Percentiles rank a stretch among this genome's conserved stretches.
phyloP scores from a whole-genome alignment of 2,113 vertebrate species.

The Hystrix cristata region DNA sequence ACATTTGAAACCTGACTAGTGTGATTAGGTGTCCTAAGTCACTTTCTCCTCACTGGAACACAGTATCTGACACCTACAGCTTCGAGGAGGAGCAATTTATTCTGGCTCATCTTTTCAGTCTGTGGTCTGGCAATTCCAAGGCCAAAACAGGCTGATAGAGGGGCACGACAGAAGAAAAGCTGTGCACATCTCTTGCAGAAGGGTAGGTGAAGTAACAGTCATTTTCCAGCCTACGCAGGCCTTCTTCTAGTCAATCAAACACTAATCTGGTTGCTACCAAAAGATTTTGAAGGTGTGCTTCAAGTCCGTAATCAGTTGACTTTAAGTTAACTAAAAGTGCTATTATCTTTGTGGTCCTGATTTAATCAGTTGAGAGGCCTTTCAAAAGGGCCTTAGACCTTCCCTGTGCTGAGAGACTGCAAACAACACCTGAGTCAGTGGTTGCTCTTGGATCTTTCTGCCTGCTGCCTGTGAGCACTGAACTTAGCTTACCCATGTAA shows the following conservation, averaged over 20 bases:
- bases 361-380: background rate
- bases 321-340: constrained; percentile 46
- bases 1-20: background rate
- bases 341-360: background rate
- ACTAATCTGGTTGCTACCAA: background rate
- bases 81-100: background rate
- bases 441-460: background rate
- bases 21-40: background rate
- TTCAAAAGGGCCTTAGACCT: background rate
- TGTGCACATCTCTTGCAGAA: background rate
- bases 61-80: background rate
- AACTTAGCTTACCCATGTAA: background rate
- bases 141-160: background rate
- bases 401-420: background rate
- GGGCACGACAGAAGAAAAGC: background rate
- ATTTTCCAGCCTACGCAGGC: background rate
- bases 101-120: background rate
- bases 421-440: background rate
- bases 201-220: background rate
- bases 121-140: background rate
- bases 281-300: background rate
- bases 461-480: background rate
- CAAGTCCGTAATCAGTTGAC: background rate
- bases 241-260: background rate
- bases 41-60: background rate